These are phyloP conservation scores for Pseudochaenichthys georgianus DNA, from an alignment of 2,797 vertebrate species.

Conservation along the genomic window DNA sequence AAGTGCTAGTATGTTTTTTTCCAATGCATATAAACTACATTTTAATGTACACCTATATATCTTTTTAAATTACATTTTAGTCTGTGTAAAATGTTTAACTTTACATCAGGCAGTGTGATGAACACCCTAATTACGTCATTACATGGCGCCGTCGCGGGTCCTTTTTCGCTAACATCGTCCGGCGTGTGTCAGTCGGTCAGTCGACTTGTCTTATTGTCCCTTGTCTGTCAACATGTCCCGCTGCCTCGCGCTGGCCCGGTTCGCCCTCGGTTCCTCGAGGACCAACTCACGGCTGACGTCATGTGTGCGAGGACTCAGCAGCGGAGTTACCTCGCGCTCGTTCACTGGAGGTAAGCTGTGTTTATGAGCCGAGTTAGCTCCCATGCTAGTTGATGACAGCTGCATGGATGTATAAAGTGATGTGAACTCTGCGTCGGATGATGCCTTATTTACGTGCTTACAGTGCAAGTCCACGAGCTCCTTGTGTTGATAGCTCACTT, in stretches of 20 bases:
- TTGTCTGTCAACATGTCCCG: slow-evolving; percentile 74
- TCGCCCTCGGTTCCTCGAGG: slow-evolving; percentile 59
- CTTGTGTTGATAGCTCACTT: background rate
- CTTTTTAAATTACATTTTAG: background rate
- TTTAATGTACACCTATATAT: accelerated
- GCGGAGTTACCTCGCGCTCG: slow-evolving; percentile 28
- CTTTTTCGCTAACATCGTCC: background rate
- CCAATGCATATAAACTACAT: background rate
- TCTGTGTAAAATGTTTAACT: background rate
- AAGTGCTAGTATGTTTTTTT: accelerated
- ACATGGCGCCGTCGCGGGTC: slow-evolving; percentile 43
- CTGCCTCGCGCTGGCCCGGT: slow-evolving; percentile 73
- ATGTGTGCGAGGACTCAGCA: slow-evolving; percentile 53
- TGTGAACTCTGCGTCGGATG: background rate
- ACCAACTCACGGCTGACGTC: slow-evolving; percentile 27
- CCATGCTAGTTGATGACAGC: background rate
- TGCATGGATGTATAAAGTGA: too few species aligned
- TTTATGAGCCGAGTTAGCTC: slow-evolving; percentile 27
- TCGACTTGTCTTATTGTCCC: background rate
- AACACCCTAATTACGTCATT: slow-evolving; percentile 63
- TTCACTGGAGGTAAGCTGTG: slow-evolving; percentile 64
- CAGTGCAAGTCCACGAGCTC: background rate
- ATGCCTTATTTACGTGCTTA: too few species aligned
- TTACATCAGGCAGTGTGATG: slow-evolving; percentile 58
- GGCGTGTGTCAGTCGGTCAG: slow-evolving; percentile 52